phyloP scores from a whole-genome alignment of 2,888 invertebrate genomes.

The Conus canariensis region DNA sequence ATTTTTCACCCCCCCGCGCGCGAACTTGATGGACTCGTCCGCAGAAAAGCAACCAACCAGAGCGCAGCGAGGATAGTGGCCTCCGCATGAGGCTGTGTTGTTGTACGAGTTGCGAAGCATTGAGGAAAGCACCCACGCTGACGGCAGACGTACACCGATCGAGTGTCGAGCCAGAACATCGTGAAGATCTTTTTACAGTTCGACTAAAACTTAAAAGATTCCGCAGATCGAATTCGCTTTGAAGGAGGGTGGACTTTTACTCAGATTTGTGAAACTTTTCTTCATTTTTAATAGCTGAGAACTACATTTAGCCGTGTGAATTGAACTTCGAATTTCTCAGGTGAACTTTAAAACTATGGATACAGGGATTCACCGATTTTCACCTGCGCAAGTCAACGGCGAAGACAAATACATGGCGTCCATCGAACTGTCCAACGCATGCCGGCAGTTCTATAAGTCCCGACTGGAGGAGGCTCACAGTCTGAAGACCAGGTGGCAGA shows the following conservation, averaged over 20 bases:
- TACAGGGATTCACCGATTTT: background rate
- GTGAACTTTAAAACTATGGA: background rate
- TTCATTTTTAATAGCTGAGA: background rate
- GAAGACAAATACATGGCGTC: conserved; percentile 56
- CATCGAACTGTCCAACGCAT: conserved; percentile 66
- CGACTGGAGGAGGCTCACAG: conserved; percentile 55
- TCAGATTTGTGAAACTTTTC: background rate
- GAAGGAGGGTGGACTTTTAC: background rate
- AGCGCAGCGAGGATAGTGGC: background rate
- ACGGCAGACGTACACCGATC: background rate
- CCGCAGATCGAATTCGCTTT: no score
- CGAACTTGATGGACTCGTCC: background rate
- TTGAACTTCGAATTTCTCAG: background rate
- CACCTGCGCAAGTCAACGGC: background rate
- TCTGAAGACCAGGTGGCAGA: conserved; percentile 50
- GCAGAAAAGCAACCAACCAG: background rate
- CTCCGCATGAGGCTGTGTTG: background rate
- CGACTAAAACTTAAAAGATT: background rate
- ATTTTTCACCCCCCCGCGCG: background rate
- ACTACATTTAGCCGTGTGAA: background rate
- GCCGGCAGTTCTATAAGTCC: conserved; percentile 62
- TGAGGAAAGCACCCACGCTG: background rate
- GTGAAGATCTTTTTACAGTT: background rate
- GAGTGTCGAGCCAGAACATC: background rate
- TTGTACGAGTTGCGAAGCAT: background rate